Evolutionary conservation across 2,797 vertebrate genomes (phyloP).

Genomic region (Enteromius treurensis): DNA sequence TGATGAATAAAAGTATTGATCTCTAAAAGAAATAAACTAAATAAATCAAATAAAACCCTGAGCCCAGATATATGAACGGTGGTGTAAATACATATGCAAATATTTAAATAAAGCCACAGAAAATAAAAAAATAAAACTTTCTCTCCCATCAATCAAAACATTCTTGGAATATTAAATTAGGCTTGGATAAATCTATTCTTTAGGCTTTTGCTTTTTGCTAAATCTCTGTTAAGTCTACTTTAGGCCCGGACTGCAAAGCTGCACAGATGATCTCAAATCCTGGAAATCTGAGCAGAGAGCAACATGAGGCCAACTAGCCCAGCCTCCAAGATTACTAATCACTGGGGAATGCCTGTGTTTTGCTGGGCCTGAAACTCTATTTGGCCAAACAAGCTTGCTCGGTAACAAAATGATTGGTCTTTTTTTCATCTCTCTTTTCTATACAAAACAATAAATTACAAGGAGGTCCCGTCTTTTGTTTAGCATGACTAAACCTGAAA

Average conservation of each 20-base stretch:
- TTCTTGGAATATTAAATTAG: slow-evolving; percentile 28
- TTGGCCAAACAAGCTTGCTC: slow-evolving; percentile 47
- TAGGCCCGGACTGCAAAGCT: slow-evolving; percentile 59
- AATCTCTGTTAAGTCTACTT: slow-evolving; percentile 55
- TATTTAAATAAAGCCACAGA: background rate
- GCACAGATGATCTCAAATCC: slow-evolving; percentile 76
- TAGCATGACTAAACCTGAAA: background rate
- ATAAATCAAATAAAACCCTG: too few species aligned
- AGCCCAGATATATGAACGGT: background rate
- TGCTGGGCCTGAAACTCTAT: slow-evolving; percentile 55
- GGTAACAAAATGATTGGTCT: slow-evolving; percentile 37
- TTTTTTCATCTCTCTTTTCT: slow-evolving; percentile 17
- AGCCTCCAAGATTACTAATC: slow-evolving; percentile 74
- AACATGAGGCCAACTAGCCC: slow-evolving; percentile 61
- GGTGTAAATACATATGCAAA: background rate
- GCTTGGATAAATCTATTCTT: slow-evolving; percentile 33
- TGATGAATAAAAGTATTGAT: background rate
- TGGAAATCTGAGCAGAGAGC: slow-evolving; percentile 64
- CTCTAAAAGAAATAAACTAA: too few species aligned
- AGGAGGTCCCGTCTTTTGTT: slow-evolving; percentile 20
- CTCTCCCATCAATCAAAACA: slow-evolving; percentile 14
- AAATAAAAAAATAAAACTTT: background rate
- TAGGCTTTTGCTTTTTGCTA: slow-evolving; percentile 36
- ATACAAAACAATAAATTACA: slow-evolving; percentile 36
- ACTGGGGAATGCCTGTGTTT: slow-evolving; percentile 70